Evolutionary conservation across 2,888 invertebrate species (phyloP).

Genomic region (Folsomia candida): DNA sequence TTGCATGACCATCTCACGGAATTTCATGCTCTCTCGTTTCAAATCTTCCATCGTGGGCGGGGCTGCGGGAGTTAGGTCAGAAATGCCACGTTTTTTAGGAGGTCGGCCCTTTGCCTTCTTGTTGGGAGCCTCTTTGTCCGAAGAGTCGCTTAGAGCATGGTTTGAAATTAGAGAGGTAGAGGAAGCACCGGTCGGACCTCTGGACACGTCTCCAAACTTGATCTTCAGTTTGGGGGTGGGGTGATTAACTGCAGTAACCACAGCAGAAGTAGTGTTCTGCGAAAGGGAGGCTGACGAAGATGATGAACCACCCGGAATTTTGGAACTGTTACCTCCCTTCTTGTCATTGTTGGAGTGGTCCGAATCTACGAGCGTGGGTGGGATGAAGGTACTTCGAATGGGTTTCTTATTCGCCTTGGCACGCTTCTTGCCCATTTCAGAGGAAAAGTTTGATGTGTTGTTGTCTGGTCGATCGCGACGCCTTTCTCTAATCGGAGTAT

Average conservation of each 20-base stretch:
- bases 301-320: neutral
- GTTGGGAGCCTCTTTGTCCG: slow-evolving; percentile 48
- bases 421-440: slow-evolving; percentile 56
- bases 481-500: slow-evolving; percentile 38
- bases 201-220: slow-evolving; percentile 47
- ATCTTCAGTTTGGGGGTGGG: slow-evolving; percentile 51
- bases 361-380: slow-evolving; percentile 46
- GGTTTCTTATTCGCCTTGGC: slow-evolving; percentile 44
- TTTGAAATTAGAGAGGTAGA: slow-evolving; percentile 5
- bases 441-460: neutral
- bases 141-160: slow-evolving; percentile 41
- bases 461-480: slow-evolving; percentile 28
- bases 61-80: slow-evolving; percentile 20
- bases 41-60: slow-evolving; percentile 73
- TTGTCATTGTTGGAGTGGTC: slow-evolving; percentile 22
- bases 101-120: slow-evolving; percentile 60
- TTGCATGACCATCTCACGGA: slow-evolving; percentile 77
- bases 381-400: slow-evolving; percentile 47
- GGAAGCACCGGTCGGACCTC: neutral
- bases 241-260: slow-evolving; percentile 45
- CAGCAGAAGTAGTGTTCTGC: slow-evolving; percentile 23
- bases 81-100: slow-evolving; percentile 70
- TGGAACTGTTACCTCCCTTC: neutral
- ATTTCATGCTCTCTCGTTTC: slow-evolving; percentile 82
- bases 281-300: neutral